Evolutionary conservation across 2,888 invertebrate genomes (phyloP), one percentile per base, ranked within the genome.

Genomic region (Toxonevra muliebris): DNA sequence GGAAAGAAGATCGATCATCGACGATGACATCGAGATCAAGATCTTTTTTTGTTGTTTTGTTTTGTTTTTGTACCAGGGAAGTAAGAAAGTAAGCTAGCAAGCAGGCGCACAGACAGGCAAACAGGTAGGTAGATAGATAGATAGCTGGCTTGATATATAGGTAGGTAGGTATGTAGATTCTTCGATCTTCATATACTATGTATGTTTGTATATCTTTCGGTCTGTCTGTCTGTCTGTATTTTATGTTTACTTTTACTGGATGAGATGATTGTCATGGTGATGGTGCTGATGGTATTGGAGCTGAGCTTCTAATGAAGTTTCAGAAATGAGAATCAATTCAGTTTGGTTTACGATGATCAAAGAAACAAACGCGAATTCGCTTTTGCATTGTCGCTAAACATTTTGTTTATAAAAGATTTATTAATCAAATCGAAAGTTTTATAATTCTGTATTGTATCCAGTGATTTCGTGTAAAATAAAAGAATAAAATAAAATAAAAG

Each of bases 261-360:
- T n/a, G 30, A 30, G 30, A 30, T 7, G 30, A 30, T 30, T 30
- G 30, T 30, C 30, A 30, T 30, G 30, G 30, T 7, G 30, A 30
- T 30, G 30, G 30, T 30, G 30, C 30, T 30, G 30, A 30, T 30
- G 30, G 30, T 30, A 7, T 30, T 30, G 30, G 30, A 7, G 63
- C 69, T 76, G 74, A 74, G 80, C 83, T 83, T 83, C 84, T 83
- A 84, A 83, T 83, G 80, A 75, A 76, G 76, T 79, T 78, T 79
- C 79, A 75, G 76, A 80, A 76, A 74, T 80, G 84, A 81, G 81
- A 83, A 83, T 84, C 81, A 81, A 82, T 82, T 84, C 84, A 84
- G 83, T 83, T 78, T 77, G 76, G 79, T 82, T 81, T 79, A 82
- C 77, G 80, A 79, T 77, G 81, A 81, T 80, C 82, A 75, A 76